A percentile compares a stretch with the other conserved stretches of the same genome.
phyloP scores from a whole-genome alignment of 2,113 vertebrate species.

The Herpailurus yagouaroundi region DNA sequence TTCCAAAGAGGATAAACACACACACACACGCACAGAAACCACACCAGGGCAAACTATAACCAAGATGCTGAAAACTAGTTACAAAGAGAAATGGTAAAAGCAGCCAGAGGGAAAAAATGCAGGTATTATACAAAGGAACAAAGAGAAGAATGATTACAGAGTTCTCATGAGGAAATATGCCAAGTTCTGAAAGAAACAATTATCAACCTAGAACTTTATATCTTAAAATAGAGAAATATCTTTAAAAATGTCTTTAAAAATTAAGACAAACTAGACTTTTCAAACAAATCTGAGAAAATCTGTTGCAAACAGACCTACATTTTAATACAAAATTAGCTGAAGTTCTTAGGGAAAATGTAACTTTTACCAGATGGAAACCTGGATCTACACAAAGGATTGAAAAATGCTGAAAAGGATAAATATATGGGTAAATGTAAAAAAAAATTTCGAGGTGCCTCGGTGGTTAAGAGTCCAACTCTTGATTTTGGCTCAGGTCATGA shows the following conservation, averaged over 20 bases:
- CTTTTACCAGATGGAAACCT: slow-evolving; percentile 22
- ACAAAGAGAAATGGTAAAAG: slow-evolving; percentile 17
- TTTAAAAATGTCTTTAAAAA: slow-evolving; percentile 12
- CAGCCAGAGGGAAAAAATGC: neutral
- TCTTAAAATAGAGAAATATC: too few relatives aligned
- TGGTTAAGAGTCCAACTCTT: too few relatives aligned
- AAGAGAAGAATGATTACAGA: neutral
- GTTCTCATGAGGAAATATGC: neutral
- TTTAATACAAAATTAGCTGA: neutral
- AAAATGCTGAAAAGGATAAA: neutral
- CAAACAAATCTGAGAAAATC: slow-evolving; percentile 20
- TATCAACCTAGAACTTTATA: neutral
- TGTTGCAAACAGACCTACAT: neutral
- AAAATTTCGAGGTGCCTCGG: neutral
- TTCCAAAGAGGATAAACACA: neutral
- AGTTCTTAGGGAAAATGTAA: neutral
- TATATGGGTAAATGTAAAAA: neutral
- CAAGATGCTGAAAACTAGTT: neutral
- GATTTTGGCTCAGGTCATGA: too few relatives aligned
- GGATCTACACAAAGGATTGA: slow-evolving; percentile 5
- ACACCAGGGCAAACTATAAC: neutral
- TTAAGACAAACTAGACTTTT: neutral
- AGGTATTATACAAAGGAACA: neutral
- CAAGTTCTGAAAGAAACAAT: slow-evolving; percentile 18
- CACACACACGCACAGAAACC: neutral